These are phyloP conservation scores for Pelecanoides urinatrix DNA, from an alignment of 2,113 vertebrate genomes.

Conservation along the genomic window DNA sequence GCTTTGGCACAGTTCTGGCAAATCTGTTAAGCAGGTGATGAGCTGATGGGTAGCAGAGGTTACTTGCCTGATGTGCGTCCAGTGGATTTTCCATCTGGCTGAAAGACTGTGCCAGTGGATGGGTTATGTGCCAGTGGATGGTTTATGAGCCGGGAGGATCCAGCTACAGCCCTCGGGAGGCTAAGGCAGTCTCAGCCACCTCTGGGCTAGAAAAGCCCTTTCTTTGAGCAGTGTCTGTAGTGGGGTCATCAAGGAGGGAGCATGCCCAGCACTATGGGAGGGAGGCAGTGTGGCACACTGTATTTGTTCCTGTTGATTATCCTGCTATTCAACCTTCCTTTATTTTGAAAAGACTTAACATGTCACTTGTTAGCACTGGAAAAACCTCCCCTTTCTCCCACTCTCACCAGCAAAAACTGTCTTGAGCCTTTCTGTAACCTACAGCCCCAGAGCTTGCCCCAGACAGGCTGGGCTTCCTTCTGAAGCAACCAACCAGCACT, in stretches of 20 bases:
- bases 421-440: background rate
- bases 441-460: background rate
- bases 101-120: background rate
- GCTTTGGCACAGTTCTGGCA: background rate
- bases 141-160: background rate
- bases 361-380: background rate
- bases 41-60: background rate
- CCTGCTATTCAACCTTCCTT: background rate
- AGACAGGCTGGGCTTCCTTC: background rate
- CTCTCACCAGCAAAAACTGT: background rate
- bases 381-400: background rate
- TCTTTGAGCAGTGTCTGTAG: background rate
- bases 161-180: background rate
- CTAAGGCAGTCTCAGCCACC: background rate
- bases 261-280: background rate
- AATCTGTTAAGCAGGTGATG: background rate
- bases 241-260: background rate
- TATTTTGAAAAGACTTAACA: background rate
- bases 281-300: background rate
- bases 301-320: background rate
- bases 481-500: background rate
- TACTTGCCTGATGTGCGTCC: background rate
- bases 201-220: background rate
- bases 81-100: background rate
- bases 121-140: background rate